Evolutionary conservation across 2,888 invertebrate genomes (phyloP).

Genomic region (Cephus sareptanus): DNA sequence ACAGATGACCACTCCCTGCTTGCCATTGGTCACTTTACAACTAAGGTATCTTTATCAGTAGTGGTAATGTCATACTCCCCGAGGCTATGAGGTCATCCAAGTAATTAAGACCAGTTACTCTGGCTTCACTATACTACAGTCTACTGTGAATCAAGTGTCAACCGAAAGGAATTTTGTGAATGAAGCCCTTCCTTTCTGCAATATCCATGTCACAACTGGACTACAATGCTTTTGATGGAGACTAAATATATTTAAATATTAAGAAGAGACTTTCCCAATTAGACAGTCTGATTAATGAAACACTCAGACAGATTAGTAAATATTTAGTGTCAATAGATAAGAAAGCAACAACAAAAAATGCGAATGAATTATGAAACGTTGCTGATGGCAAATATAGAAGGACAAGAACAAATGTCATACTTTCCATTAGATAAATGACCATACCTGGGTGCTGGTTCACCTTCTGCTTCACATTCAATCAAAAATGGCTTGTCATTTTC

Average conservation of each 20-base stretch:
- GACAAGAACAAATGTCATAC: neutral
- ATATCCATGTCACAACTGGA: neutral
- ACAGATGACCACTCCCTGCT: constrained; percentile 37
- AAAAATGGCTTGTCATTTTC: constrained; percentile 94
- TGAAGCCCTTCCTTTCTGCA: constrained; percentile 12
- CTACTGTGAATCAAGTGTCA: constrained; percentile 22
- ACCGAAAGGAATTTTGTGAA: constrained; percentile 29
- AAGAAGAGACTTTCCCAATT: neutral
- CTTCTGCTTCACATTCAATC: constrained; percentile 96
- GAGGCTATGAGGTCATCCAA: constrained; percentile 63
- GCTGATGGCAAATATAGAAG: neutral
- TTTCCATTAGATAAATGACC: neutral
- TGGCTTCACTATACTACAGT: constrained; percentile 44
- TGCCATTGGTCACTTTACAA: constrained; percentile 27
- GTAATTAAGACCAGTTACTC: constrained; percentile 63
- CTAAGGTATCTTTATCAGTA: constrained; percentile 48
- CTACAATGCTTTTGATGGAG: neutral
- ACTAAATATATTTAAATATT: neutral
- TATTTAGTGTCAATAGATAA: neutral
- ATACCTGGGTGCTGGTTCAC: constrained; percentile 93
- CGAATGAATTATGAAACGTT: neutral
- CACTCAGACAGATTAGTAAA: neutral
- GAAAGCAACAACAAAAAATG: neutral
- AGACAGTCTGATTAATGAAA: neutral
- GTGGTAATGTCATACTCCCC: constrained; percentile 57